Base-by-base conservation (phyloP, 2,797 vertebrate species). In the Coranthus polyacanthus region DNA sequence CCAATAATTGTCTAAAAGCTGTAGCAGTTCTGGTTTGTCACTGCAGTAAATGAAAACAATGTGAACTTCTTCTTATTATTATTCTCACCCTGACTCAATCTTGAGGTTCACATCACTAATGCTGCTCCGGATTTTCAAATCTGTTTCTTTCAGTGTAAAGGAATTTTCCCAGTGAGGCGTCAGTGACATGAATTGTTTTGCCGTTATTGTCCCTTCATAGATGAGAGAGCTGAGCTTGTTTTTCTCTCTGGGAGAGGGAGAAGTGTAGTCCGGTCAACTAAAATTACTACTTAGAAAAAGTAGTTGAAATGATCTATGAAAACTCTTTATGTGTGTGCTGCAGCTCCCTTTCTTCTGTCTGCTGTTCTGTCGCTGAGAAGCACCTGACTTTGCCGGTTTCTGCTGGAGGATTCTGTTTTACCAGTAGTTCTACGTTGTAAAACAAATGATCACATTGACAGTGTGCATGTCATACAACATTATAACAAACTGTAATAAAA, bases 121-220 rank as follows among this genome's bases (percentile, higher is more conserved):
- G 18, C 32, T 22, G 2, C 50, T 72, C 50, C 53, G 68, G 66
- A 59, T 69, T 55, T 65, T 64, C 65, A 46, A 84, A 75, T 83
- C 68, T 67, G 68, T 74, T 85, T 85, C 79, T 87, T 88, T 90
- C 81, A 87, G 59, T 88, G 69, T 85, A 86, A 91, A 88, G 75
- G 90, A 92, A 92, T 92, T 89, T 85, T 85, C 85, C 89, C 77
- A 88, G 83, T 91, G 89, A 88, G n/a, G n/a, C n/a, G n/a, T n/a
- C n/a, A n/a, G n/a, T 90, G 88, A 82, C 90, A 87, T 91, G 90
- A 92, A 93, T 90, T 92, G 91, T 78, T 69, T 88, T 72, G 71
- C 81, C 87, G 75, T 92, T 92, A 92, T 90, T 89, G 89, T 89
- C 79, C 82, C 80, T 91, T 92, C 84, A 92, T 85, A 91, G 85